These are phyloP conservation scores for Anas platyrhynchos DNA, from an alignment of 2,113 vertebrate species.

Conservation along the genomic window DNA sequence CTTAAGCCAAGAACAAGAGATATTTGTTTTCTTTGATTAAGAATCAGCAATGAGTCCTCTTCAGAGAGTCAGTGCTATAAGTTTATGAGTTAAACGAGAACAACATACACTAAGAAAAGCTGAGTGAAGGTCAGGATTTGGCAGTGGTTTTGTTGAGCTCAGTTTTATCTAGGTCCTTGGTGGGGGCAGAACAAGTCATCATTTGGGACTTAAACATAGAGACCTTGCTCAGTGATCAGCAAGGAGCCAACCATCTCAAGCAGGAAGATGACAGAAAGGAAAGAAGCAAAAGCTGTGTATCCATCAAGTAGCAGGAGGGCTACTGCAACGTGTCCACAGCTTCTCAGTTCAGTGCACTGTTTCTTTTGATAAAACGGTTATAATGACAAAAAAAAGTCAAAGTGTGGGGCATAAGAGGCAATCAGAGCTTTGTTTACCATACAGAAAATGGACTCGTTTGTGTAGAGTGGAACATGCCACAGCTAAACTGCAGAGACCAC, in stretches of 20 bases:
- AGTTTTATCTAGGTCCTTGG: not conserved
- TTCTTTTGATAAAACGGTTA: not conserved
- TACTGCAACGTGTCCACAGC: not conserved
- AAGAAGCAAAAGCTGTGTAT: not conserved
- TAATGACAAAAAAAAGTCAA: not conserved
- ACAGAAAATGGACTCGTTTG: not conserved
- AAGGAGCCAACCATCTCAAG: not conserved
- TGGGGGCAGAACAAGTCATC: not conserved
- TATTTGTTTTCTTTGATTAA: not conserved
- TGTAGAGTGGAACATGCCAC: not conserved
- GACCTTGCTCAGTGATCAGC: not conserved
- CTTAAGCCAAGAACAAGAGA: not conserved
- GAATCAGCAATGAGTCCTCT: not conserved
- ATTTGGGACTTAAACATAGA: not conserved
- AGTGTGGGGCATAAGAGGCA: not conserved
- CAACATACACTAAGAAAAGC: not conserved
- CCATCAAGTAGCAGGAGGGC: accelerated
- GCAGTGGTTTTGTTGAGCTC: not conserved
- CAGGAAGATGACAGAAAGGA: not conserved
- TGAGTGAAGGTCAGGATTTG: not conserved
- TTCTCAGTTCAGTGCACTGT: not conserved
- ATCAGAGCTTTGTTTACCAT: not conserved
- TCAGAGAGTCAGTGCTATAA: not conserved
- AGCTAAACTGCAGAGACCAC: not conserved
- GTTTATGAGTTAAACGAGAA: not conserved